Base-by-base conservation (phyloP, 2,888 invertebrate genomes). In the Meteorus cinctellus region DNA sequence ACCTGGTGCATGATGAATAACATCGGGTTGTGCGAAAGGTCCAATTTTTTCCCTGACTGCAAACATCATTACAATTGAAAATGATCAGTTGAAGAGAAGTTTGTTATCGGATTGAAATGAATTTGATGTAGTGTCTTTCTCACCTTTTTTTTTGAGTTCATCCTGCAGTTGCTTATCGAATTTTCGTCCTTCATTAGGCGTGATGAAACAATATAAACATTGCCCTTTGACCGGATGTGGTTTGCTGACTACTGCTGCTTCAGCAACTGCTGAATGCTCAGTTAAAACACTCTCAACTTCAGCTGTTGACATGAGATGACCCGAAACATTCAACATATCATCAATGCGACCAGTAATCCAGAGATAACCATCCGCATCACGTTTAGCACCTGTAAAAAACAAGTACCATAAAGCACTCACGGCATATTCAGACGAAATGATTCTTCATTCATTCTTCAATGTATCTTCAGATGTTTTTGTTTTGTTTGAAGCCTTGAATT, bases 321-420 rank as follows among this genome's bases (percentile, higher is more conserved):
- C 99, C 2, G 98, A 98, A 10, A 99, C 98, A 90, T 99, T 99
- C 82, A 99, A 91, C 97, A 99, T 98, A 89, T 99, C 99, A 89
- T 99, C 99, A 55, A 98, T 96, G 76, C 98, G 94, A 0, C 98
- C 98, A 0, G 98, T 98, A 77, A 99, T 95, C 98, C 98, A 98
- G 75, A 97, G 91, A 89, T 97, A 98, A 0, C 98, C 98, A 88
- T 99, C 98, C 29, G 94, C 93, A 89, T 99, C 99, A 76, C 97
- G 92, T 82, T 93, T 92, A 0, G 97, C 98, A 75, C 98, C 98
- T 98, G 87, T 29, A 87, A 83, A 81, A 55, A 12, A 65, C 8
- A 24, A 60, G 60, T 59, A 34, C 62, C 8, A 48, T 48, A 31
- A 31, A 65, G n/a, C 45, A 66, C 10, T 55, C 10, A 29, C 24